Evolutionary conservation across 2,797 vertebrate species (phyloP).

Genomic region (Cryptoblepharus egeriae): DNA sequence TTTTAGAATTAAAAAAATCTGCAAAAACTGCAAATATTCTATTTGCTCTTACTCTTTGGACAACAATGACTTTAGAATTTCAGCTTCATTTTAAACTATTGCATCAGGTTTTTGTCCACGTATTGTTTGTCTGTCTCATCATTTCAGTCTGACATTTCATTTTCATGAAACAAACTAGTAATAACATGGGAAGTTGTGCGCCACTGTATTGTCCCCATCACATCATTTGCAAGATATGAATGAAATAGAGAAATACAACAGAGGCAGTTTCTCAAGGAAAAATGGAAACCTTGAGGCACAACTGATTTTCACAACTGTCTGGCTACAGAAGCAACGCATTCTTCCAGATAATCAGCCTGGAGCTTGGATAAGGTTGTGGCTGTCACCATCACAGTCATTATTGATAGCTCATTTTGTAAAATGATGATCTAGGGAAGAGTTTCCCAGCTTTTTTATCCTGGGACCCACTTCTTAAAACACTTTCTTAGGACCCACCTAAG

Average conservation of each 20-base stretch:
- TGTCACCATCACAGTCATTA: background rate
- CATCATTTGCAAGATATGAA: background rate
- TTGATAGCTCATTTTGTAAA: background rate
- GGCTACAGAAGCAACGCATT: background rate
- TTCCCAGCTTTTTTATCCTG: no score
- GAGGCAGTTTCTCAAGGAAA: background rate
- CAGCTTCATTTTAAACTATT: background rate
- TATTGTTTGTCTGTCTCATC: fast-evolving
- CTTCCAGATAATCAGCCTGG: background rate
- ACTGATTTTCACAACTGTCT: background rate
- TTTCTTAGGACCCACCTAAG: no score
- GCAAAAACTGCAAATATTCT: background rate
- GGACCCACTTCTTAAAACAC: no score
- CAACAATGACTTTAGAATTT: background rate
- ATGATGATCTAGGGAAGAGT: no score
- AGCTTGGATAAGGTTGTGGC: background rate
- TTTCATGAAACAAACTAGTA: conserved; percentile 12
- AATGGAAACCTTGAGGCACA: background rate
- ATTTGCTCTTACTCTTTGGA: background rate
- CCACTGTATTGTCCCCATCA: conserved; percentile 5
- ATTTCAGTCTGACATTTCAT: background rate
- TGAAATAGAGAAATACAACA: background rate
- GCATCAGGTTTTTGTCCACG: background rate
- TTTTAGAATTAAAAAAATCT: background rate
- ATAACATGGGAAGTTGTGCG: background rate